Conservation (phyloP, 2,113 vertebrate species). For the Eubucco bourcierii region DNA sequence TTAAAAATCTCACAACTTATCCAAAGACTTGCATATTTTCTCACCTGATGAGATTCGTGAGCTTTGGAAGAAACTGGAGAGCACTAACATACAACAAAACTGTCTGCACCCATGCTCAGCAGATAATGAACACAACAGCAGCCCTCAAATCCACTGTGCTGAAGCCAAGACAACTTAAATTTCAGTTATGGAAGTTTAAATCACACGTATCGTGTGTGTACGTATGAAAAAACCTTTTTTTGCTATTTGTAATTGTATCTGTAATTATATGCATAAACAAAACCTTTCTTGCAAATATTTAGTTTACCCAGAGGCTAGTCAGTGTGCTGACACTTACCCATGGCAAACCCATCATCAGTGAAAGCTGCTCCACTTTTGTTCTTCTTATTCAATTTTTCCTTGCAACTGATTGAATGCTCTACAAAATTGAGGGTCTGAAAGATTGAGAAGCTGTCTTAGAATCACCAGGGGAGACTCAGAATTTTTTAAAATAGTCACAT, state of each 20-base stretch:
- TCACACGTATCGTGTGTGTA: background rate
- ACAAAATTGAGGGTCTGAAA: conserved; percentile 95
- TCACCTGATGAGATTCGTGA: background rate
- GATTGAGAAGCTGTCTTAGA: background rate
- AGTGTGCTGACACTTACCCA: conserved; percentile 82
- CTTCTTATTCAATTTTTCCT: conserved; percentile 98
- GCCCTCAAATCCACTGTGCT: background rate
- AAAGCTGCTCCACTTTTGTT: conserved; percentile 97
- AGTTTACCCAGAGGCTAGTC: background rate
- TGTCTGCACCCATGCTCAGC: background rate
- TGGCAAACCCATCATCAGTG: conserved; percentile 98
- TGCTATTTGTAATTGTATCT: background rate
- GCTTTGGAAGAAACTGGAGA: background rate
- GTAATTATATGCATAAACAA: background rate
- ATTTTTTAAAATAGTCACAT: background rate
- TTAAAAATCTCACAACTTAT: background rate
- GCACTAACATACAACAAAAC: background rate
- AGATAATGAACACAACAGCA: background rate
- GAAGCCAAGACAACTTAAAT: background rate
- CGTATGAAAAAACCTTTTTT: background rate
- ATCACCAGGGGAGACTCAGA: background rate
- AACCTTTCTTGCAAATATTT: background rate
- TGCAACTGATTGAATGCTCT: conserved; percentile 96
- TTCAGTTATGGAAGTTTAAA: background rate
- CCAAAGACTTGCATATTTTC: background rate